Conservation (phyloP, 2,113 vertebrate species). For the Boulengeromyrus knoepffleri region DNA sequence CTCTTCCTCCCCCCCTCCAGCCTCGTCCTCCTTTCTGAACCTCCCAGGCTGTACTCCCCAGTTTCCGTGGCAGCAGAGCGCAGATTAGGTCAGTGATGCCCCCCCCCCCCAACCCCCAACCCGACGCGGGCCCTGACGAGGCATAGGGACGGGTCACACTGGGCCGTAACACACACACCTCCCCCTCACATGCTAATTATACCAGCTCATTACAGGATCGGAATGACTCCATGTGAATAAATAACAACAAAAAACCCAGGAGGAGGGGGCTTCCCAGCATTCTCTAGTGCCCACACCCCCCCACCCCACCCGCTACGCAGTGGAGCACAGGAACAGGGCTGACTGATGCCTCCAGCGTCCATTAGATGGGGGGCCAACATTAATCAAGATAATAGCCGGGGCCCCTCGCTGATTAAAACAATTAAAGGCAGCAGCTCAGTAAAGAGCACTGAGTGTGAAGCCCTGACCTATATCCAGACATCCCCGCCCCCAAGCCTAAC, state of each 20-base stretch:
- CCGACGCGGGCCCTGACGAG: neutral
- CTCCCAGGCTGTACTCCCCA: neutral
- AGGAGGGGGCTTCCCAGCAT: neutral
- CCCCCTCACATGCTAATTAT: neutral
- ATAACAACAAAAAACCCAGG: neutral
- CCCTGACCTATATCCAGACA: constrained; percentile 24
- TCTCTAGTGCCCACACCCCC: neutral
- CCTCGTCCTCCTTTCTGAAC: neutral
- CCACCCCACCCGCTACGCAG: no score
- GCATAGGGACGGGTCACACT: neutral
- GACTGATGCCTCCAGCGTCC: constrained; percentile 17
- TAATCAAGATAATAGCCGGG: constrained; percentile 4
- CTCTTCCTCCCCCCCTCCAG: neutral
- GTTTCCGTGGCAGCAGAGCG: neutral
- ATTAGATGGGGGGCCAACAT: constrained; percentile 26
- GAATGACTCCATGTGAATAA: neutral
- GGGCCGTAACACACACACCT: neutral
- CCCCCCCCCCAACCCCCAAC: no score
- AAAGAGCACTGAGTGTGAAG: constrained; percentile 2
- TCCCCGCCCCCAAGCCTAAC: constrained; percentile 7
- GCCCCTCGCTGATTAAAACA: constrained; percentile 14
- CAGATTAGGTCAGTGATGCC: neutral
- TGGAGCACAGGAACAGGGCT: neutral
- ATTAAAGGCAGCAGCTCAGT: constrained; percentile 22
- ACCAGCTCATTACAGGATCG: neutral